Base-by-base conservation (phyloP, 1,140 invertebrate genomes). In the Nixonia krombeini region DNA sequence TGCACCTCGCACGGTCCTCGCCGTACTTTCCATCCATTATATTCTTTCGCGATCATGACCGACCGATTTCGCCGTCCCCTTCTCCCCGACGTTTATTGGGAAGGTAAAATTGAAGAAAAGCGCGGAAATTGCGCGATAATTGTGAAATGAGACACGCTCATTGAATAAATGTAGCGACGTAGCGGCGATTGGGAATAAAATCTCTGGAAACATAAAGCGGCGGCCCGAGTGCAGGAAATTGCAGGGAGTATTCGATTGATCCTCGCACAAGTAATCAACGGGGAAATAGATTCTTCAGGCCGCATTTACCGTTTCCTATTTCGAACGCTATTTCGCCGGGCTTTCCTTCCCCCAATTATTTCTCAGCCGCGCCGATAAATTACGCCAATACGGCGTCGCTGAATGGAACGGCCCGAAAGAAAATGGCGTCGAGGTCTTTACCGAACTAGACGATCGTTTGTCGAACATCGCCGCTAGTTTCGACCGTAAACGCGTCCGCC, bases 241-340 rank as follows among this genome's bases (percentile, higher is more conserved):
- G 42, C 64, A 61, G 51, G 35, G 57, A 62, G 64, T 62, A 62
- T 68, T 68, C 57, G 57, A 68, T 68, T 68, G 64, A 68, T 68
- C 56, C 46, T 68, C 57, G 64, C 57, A 68, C 51, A 68, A 68
- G 57, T 68, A 62, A 68, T 68, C 64, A 61, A 68, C 64, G 64
- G 52, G 57, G 57, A 68, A 68, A 68, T 68, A 62, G 64, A 68
- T 68, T 68, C 64, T 68, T 68, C 56, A 45, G 56, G 52, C 12
- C 56, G 57, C 58, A 67, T 67, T 67, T 67, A 67, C 56, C 52
- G 57, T 67, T 67, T 67, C 64, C 56, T 51, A 52, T 67, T 61
- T 61, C 64, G 42, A 57, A 51, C 52, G 47, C 52, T 51, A 42
- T 61, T 68, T 52, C 57, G 57, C 25, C 52, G 50, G 50, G 40